Evolutionary conservation across 2,888 invertebrate species (phyloP).

Genomic region (Nephrotoma guestfalica): DNA sequence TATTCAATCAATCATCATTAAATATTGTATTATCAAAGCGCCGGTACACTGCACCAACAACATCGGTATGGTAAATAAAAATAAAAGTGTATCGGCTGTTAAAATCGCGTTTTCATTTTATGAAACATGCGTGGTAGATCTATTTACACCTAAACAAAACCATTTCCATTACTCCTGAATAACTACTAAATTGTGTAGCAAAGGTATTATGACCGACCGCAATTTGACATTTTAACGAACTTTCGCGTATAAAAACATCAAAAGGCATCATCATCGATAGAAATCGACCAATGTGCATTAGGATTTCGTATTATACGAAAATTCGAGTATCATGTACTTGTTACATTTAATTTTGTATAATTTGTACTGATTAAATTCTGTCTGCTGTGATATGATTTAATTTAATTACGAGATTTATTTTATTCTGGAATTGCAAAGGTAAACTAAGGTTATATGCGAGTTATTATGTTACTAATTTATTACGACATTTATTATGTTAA

Average conservation of each 20-base stretch:
- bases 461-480: background rate
- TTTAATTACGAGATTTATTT: background rate
- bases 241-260: background rate
- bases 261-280: background rate
- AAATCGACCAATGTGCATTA: background rate
- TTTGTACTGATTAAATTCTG: background rate
- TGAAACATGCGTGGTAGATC: background rate
- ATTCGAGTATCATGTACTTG: background rate
- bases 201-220: background rate
- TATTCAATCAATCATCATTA: background rate
- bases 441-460: background rate
- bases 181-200: background rate
- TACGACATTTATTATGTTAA: background rate
- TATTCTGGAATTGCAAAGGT: background rate
- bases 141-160: background rate
- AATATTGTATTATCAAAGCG: background rate
- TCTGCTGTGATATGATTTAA: background rate
- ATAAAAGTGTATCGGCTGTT: background rate
- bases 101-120: background rate
- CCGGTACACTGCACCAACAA: background rate
- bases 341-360: background rate
- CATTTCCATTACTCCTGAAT: background rate
- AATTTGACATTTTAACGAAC: background rate
- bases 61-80: background rate
- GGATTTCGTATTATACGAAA: background rate